These are phyloP conservation scores for Nebria ingens DNA, from an alignment of 1,140 invertebrate species.

Conservation along the genomic window DNA sequence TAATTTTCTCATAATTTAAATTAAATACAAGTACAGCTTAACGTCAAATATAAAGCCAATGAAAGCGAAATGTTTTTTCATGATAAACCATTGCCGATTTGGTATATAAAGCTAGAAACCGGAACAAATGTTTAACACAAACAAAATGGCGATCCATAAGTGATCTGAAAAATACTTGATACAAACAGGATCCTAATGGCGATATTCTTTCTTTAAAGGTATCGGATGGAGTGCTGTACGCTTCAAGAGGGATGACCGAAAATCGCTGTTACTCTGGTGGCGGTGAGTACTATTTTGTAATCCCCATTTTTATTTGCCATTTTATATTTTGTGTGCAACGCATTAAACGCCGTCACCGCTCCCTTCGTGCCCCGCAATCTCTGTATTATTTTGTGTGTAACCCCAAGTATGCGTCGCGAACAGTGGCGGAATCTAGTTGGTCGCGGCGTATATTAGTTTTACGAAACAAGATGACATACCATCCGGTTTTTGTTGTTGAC, in stretches of 20 bases:
- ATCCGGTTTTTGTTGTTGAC: too few species aligned
- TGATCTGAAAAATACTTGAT: background rate
- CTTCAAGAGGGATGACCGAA: constrained; percentile 48
- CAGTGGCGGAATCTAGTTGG: background rate
- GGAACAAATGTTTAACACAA: too few species aligned
- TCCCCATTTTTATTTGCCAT: background rate
- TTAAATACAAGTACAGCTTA: too few species aligned
- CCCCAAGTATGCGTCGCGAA: background rate
- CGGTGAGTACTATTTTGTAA: constrained; percentile 38
- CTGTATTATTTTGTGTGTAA: background rate
- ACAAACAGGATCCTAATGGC: background rate
- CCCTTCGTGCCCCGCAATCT: background rate
- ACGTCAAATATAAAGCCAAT: too few species aligned
- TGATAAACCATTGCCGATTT: too few species aligned
- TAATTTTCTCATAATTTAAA: too few species aligned
- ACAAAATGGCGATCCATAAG: too few species aligned
- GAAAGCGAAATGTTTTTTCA: too few species aligned
- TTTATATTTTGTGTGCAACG: background rate
- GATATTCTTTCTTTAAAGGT: constrained; percentile 24
- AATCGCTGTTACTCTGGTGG: constrained; percentile 51
- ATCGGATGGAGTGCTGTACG: constrained; percentile 34
- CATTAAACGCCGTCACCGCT: background rate
- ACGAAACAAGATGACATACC: too few species aligned
- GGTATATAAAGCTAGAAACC: too few species aligned
- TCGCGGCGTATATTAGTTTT: too few species aligned